Evolutionary conservation across 2,888 invertebrate genomes (phyloP), one percentile per base, ranked within the genome.

Genomic region (Troides oblongomaculatus): DNA sequence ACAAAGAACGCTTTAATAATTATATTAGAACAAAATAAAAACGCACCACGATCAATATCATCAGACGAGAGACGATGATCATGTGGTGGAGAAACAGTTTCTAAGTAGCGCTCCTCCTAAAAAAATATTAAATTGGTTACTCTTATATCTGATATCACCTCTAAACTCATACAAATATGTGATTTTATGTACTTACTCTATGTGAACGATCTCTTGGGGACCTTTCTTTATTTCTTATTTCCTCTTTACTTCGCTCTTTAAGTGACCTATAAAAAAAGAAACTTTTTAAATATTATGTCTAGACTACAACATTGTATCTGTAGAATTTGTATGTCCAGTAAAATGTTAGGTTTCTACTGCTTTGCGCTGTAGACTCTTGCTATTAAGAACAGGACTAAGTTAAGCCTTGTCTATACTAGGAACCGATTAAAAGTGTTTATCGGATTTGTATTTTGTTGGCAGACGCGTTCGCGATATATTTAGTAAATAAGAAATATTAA

Each of bases 231-330:
- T 85, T 89, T 85, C 93, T 90, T 53, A 92, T 92, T 74, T 95
- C 93, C 76, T 95, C 95, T 79, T 95, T 94, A 76, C 88, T 94
- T 76, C 94, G 93, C 68, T 95, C 95, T 79, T 94, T 94, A 62
- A 94, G 93, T 57, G 83, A 76, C 61, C 91, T 90, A 21, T 30
- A 18, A 4, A 21, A 57, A 57, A 50, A 50, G 18, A 18, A 14
- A 4, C 17, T 17, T 3, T 46, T 50, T 14, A 50, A 50, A 39
- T 39, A 39, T 39, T 39, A 39, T 39, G 7, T 39, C 39, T 10
- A 39, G 39, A 39, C 39, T 8, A 10, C 39, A 1, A 7, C 10
- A 39, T 39, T 39, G 10, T 39, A 10, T 39, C 1, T 1, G 39
- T 39, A 39, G 10, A 39, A 39, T 39, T 39, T 10, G 39, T 39